These are phyloP conservation scores for Pelecanoides urinatrix DNA, from an alignment of 2,113 vertebrate genomes.

Conservation along the genomic window DNA sequence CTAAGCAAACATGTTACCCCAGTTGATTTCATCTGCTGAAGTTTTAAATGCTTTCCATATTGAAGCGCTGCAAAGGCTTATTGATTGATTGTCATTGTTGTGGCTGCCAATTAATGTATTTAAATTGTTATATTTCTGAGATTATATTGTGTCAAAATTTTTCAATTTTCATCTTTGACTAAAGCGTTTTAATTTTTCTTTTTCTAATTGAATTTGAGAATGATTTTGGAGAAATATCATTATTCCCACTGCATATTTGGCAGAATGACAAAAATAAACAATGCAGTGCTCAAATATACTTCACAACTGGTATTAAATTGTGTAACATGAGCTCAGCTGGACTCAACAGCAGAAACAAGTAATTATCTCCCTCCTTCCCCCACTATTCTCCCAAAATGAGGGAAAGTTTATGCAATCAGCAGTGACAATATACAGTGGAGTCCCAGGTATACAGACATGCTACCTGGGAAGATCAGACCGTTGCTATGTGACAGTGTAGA, in stretches of 20 bases:
- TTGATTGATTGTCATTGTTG: background rate
- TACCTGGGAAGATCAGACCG: background rate
- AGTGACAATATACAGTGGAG: background rate
- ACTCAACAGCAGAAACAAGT: background rate
- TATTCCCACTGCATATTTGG: background rate
- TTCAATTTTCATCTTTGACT: background rate
- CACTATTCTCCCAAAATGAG: background rate
- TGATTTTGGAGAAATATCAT: background rate
- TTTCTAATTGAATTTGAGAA: background rate
- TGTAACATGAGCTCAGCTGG: background rate
- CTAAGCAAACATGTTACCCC: background rate
- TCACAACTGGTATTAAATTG: background rate
- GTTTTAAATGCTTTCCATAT: background rate
- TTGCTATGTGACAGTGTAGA: background rate
- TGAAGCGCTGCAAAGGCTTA: background rate
- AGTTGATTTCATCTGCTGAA: background rate
- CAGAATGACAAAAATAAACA: background rate
- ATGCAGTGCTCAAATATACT: background rate
- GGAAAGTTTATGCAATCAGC: background rate
- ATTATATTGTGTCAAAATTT: background rate
- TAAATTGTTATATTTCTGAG: background rate
- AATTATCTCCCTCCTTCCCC: background rate
- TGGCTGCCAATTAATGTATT: background rate
- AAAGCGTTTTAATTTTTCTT: background rate
- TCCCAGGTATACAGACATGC: accelerated